A percentile compares a stretch with the other conserved stretches of the same genome.
Evolutionary conservation across 2,888 invertebrate species (phyloP).

Genomic region (Sympetrum striolatum): DNA sequence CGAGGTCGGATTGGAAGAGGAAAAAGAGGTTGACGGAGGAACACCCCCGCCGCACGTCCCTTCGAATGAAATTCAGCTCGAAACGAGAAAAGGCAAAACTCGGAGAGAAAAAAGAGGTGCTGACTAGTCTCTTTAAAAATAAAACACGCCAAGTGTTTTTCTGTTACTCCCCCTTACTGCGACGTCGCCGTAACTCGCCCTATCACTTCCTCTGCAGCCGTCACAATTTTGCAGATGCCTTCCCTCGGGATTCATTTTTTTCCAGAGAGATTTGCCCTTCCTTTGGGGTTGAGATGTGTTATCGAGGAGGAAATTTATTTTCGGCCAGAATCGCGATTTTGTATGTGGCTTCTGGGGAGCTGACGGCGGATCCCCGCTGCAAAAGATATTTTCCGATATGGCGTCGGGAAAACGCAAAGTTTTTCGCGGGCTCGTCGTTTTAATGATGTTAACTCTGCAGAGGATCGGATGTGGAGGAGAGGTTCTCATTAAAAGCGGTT

Average conservation of each 20-base stretch:
- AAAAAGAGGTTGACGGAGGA: neutral
- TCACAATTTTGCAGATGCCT: neutral
- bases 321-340: neutral
- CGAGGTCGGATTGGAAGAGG: neutral
- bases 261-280: neutral
- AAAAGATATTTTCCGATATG: neutral
- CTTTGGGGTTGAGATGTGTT: neutral
- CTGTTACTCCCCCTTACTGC: neutral
- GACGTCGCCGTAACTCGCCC: neutral
- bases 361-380: neutral
- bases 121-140: neutral
- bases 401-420: neutral
- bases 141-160: neutral
- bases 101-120: neutral
- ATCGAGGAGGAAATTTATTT: neutral
- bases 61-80: neutral
- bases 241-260: neutral
- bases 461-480: neutral
- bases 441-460: neutral
- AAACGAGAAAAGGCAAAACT: neutral
- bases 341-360: neutral
- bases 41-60: neutral
- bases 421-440: neutral
- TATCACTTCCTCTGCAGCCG: neutral
- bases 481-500: neutral